Percentiles rank a stretch among this genome's conserved stretches.
Evolutionary conservation across 1,140 invertebrate species (phyloP).

Genomic region (Brachionus calyciflorus): DNA sequence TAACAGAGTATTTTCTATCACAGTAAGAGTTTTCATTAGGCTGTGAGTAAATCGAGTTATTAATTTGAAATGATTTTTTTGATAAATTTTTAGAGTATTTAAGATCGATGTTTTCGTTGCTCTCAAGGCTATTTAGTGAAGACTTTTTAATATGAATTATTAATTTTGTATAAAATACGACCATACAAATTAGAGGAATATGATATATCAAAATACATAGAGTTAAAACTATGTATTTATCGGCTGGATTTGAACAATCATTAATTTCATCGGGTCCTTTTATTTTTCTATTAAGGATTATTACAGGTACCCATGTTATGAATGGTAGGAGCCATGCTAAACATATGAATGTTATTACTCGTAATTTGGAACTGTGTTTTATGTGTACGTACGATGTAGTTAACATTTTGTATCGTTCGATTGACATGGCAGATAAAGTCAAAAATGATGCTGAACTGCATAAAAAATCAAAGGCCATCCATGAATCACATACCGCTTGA

Average conservation of each 20-base stretch:
- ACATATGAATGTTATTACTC: conserved; percentile 20
- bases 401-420: conserved; percentile 42
- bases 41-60: background rate
- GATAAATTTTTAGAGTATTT: background rate
- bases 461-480: conserved; percentile 46
- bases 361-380: conserved; percentile 29
- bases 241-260: background rate
- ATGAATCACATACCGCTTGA: conserved; percentile 13
- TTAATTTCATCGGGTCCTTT: background rate
- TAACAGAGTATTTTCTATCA: background rate
- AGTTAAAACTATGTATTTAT: conserved; percentile 27
- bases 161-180: conserved; percentile 36
- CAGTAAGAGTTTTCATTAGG: background rate
- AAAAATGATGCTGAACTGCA: conserved; percentile 46
- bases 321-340: conserved; percentile 23
- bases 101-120: background rate
- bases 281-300: background rate
- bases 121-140: background rate
- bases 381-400: conserved; percentile 43
- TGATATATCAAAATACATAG: conserved; percentile 37
- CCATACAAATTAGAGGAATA: conserved; percentile 42
- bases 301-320: conserved; percentile 24
- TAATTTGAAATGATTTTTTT: background rate
- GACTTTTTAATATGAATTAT: conserved; percentile 44
- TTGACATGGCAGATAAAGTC: conserved; percentile 37